Conservation (phyloP, 2,113 vertebrate genomes). For the cat (Felis catus) region DNA sequence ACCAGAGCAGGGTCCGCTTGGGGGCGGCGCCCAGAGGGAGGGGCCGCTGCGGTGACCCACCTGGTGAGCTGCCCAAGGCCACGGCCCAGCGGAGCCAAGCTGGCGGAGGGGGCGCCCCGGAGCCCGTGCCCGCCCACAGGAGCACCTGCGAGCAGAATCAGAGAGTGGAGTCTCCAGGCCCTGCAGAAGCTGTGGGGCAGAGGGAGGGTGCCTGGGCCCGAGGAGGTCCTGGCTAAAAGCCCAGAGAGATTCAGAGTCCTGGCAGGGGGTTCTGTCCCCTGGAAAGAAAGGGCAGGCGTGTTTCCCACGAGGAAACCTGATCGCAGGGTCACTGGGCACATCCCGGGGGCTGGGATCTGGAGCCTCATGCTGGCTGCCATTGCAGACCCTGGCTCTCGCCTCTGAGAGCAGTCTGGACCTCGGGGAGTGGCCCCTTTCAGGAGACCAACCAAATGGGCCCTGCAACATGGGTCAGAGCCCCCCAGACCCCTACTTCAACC, state of each 20-base stretch:
- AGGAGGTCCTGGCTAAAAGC: fast-evolving
- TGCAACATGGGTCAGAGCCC: too few relatives aligned
- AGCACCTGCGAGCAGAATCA: fast-evolving
- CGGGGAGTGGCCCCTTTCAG: background rate
- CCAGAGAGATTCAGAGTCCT: background rate
- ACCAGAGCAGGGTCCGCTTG: background rate
- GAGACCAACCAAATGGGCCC: background rate
- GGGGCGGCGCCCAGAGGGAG: background rate
- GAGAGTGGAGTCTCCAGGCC: background rate
- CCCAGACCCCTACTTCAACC: background rate
- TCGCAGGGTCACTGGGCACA: background rate
- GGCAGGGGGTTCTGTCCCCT: background rate
- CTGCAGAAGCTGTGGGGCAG: fast-evolving
- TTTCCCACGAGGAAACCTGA: background rate
- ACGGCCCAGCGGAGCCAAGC: background rate
- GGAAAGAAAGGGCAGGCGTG: background rate
- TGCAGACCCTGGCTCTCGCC: background rate
- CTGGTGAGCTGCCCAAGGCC: background rate
- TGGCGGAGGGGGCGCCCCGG: fast-evolving
- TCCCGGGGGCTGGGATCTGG: fast-evolving
- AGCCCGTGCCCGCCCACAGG: background rate
- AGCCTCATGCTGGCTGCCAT: background rate
- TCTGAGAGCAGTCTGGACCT: background rate
- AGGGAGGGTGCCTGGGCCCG: background rate
- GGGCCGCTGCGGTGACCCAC: background rate